phyloP scores from a whole-genome alignment of 2,113 vertebrate species.

The Eublepharis macularius region DNA sequence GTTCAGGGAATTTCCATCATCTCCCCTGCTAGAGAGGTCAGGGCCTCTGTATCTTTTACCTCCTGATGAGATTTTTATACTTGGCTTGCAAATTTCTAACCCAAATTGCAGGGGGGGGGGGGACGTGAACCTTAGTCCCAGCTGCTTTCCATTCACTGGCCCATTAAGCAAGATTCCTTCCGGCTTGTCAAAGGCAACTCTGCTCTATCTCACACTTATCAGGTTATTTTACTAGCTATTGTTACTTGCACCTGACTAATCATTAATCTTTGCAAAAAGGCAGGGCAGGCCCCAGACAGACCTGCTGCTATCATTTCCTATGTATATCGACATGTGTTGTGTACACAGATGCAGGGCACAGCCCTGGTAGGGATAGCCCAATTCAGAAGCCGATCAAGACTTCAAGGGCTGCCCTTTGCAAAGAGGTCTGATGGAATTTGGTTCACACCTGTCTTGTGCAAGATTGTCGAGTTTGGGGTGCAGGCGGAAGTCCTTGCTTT shows the following conservation, averaged over 20 bases:
- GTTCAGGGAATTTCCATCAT: no score
- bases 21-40: neutral
- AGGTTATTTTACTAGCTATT: neutral
- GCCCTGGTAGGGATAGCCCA: neutral
- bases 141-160: neutral
- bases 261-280: constrained; percentile 41
- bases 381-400: neutral
- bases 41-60: neutral
- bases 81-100: neutral
- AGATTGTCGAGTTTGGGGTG: neutral
- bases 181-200: constrained; percentile 13
- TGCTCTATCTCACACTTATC: constrained; percentile 34
- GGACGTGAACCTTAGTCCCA: neutral
- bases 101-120: neutral
- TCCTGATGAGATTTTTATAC: neutral
- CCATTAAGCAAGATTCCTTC: neutral
- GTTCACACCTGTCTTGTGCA: no score
- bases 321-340: neutral
- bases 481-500: neutral
- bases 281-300: neutral
- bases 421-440: neutral
- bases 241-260: constrained; percentile 28
- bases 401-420: neutral
- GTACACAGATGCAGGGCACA: neutral
- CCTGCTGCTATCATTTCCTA: neutral